Percentiles rank a stretch among this genome's conserved stretches.
Conservation (phyloP, 2,797 vertebrate genomes). For the Schizothorax lantsangensis region DNA sequence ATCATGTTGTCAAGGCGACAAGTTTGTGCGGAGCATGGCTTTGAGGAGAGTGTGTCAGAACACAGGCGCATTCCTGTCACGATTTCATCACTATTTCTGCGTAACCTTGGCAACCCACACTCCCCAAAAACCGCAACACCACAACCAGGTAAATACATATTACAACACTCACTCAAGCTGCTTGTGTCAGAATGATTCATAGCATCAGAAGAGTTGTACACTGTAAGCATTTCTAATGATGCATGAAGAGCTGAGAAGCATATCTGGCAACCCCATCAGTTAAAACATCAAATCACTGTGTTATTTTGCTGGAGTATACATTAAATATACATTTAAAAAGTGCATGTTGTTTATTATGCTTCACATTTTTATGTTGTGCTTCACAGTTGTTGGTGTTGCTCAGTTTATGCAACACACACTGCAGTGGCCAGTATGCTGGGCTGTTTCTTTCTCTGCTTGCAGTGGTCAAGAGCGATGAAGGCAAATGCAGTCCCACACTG, state of each 20-base stretch:
- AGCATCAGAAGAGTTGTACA: not conserved
- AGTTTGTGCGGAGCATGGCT: constrained; percentile 77
- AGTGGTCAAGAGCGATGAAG: constrained; percentile 26
- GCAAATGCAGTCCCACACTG: constrained; percentile 24
- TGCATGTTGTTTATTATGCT: constrained; percentile 19
- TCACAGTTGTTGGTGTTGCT: constrained; percentile 13
- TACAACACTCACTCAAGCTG: constrained; percentile 43
- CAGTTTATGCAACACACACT: constrained; percentile 39
- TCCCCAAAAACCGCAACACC: constrained; percentile 44
- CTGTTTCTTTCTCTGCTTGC: constrained; percentile 3
- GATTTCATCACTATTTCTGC: constrained; percentile 59
- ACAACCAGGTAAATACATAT: constrained; percentile 51
- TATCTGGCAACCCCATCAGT: not conserved
- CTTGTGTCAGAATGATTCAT: constrained; percentile 16
- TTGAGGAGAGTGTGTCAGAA: constrained; percentile 55
- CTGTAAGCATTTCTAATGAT: constrained; percentile 10
- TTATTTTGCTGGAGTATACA: not conserved
- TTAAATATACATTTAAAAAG: not conserved
- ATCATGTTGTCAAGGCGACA: constrained; percentile 86
- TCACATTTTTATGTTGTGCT: constrained; percentile 6
- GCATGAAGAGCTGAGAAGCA: not conserved
- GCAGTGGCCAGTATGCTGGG: constrained; percentile 16
- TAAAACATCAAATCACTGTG: not conserved
- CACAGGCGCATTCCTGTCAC: constrained; percentile 64
- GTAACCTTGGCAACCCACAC: constrained; percentile 63